phyloP scores from a whole-genome alignment of 2,797 vertebrate species.

The Meriones psammophilus region DNA sequence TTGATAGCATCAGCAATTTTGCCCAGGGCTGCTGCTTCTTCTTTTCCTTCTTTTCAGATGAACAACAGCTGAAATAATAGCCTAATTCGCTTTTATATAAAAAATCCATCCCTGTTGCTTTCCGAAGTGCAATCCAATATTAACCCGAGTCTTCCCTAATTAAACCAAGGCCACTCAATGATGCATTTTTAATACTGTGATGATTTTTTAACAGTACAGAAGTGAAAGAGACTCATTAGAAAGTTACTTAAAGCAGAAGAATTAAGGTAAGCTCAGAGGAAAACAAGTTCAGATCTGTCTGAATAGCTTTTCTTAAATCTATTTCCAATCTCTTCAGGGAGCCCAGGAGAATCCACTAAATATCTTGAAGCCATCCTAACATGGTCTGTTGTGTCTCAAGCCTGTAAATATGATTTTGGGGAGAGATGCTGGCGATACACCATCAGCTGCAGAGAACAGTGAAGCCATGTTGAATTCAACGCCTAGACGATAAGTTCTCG shows the following conservation, averaged over 20 bases:
- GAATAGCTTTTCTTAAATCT: constrained; percentile 57
- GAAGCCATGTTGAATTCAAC: constrained; percentile 39
- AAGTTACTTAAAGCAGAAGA: constrained; percentile 42
- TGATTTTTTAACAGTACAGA: constrained; percentile 44
- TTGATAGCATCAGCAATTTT: constrained; percentile 80
- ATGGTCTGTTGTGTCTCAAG: background rate
- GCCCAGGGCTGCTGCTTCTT: constrained; percentile 45
- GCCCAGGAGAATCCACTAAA: background rate
- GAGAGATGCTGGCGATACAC: background rate
- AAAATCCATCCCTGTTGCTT: constrained; percentile 21
- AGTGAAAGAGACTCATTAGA: constrained; percentile 44
- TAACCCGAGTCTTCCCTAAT: constrained; percentile 58
- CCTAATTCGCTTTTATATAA: constrained; percentile 62
- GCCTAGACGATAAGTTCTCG: background rate
- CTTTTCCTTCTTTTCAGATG: constrained; percentile 44
- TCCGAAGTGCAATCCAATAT: constrained; percentile 36
- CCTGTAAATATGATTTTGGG: constrained; percentile 9
- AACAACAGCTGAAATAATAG: constrained; percentile 76
- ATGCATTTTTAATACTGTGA: constrained; percentile 17
- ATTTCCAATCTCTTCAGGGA: constrained; percentile 22
- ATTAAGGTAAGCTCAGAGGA: constrained; percentile 23
- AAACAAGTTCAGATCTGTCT: constrained; percentile 46
- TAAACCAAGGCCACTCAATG: constrained; percentile 51
- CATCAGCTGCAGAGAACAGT: background rate
- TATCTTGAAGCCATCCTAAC: constrained; percentile 20